phyloP scores from a whole-genome alignment of 2,888 invertebrate genomes.

The Drosophila aldrichi region DNA sequence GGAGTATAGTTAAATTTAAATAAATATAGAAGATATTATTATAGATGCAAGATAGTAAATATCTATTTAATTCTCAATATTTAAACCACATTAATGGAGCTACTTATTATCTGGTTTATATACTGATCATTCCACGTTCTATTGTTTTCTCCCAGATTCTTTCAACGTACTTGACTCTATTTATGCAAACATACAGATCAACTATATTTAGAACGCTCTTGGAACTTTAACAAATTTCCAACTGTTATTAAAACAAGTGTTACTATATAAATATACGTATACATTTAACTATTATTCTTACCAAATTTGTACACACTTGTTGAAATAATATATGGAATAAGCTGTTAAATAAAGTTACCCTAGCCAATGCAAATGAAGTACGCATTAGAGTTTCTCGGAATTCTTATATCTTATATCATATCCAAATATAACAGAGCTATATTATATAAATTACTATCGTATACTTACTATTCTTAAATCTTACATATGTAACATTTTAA shows the following conservation, averaged over 20 bases:
- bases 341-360: no score
- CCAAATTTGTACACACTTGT: not conserved
- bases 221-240: not conserved
- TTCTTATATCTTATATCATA: no score
- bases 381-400: no score
- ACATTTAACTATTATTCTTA: not conserved
- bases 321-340: not conserved
- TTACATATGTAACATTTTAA: not conserved
- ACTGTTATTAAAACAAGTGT: not conserved
- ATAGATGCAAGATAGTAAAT: no score
- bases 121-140: not conserved
- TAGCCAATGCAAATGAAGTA: not conserved
- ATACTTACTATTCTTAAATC: no score
- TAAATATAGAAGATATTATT: not conserved
- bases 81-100: no score
- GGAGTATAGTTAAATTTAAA: not conserved
- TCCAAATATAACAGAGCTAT: no score
- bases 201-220: not conserved
- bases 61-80: no score
- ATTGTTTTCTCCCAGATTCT: not conserved
- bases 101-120: not conserved
- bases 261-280: not conserved
- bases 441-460: no score
- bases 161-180: not conserved
- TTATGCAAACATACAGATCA: not conserved